These are phyloP conservation scores for Terrapene triunguis DNA, from an alignment of 2,113 vertebrate species.

Conservation along the genomic window DNA sequence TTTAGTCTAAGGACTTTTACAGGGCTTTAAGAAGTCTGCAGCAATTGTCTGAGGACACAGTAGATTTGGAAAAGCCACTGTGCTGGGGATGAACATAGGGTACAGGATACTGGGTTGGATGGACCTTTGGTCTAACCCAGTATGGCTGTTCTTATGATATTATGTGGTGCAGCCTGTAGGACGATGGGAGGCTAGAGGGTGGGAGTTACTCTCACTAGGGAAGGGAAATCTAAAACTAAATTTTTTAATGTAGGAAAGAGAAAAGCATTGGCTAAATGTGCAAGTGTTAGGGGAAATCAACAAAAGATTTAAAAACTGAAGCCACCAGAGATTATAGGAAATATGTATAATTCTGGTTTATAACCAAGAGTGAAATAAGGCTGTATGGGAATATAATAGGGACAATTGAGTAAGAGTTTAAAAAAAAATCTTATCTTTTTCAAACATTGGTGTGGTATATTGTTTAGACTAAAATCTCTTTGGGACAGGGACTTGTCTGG, in stretches of 20 bases:
- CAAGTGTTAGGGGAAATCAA: not conserved
- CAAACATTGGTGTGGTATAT: not conserved
- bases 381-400: not conserved
- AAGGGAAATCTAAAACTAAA: not conserved
- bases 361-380: not conserved
- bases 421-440: not conserved
- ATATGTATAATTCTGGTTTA: not conserved
- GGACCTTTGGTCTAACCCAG: too few relatives aligned
- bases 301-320: not conserved
- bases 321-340: not conserved
- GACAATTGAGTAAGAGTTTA: not conserved
- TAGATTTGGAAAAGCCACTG: not conserved
- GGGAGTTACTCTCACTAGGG: not conserved
- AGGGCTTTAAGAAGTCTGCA: not conserved
- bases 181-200: not conserved
- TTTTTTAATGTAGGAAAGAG: not conserved
- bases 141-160: not conserved
- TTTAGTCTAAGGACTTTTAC: not conserved
- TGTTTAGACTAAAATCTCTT: not conserved
- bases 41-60: not conserved
- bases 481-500: not conserved
- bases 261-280: not conserved
- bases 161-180: not conserved
- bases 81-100: not conserved
- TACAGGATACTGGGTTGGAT: too few relatives aligned